phyloP scores from a whole-genome alignment of 2,113 vertebrate species.

The Rafetus swinhoei region DNA sequence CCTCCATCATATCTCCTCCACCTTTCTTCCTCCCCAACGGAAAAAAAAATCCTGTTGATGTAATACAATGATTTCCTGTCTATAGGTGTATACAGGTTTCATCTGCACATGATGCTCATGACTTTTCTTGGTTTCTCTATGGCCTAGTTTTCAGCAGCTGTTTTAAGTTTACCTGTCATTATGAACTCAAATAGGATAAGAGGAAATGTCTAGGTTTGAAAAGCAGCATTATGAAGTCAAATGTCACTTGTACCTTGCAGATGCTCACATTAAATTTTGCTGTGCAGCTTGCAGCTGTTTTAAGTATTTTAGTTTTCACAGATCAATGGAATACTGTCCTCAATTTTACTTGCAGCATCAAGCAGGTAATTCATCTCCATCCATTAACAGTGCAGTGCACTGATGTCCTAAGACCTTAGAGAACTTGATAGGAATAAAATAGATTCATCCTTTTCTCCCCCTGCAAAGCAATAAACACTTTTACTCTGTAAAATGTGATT shows the following conservation, averaged over 20 bases:
- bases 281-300: not conserved
- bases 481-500: not conserved
- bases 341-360: not conserved
- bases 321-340: not conserved
- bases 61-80: slow-evolving; percentile 48
- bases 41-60: slow-evolving; percentile 16
- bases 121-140: slow-evolving; percentile 37
- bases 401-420: not conserved
- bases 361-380: not conserved
- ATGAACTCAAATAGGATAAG: not conserved
- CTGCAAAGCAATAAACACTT: not conserved
- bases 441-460: not conserved
- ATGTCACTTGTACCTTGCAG: not conserved
- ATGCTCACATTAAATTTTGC: not conserved
- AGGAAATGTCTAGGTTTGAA: not conserved
- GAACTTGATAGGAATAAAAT: not conserved
- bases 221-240: not conserved
- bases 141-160: slow-evolving; percentile 40
- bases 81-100: slow-evolving; percentile 25
- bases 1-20: not conserved
- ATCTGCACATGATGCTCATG: slow-evolving; percentile 39
- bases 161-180: slow-evolving; percentile 40
- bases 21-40: not conserved
- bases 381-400: not conserved
- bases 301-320: not conserved